Evolutionary conservation across 1,140 invertebrate genomes (phyloP), one percentile per base, ranked within the genome.

Genomic region (Bacillus rossius): DNA sequence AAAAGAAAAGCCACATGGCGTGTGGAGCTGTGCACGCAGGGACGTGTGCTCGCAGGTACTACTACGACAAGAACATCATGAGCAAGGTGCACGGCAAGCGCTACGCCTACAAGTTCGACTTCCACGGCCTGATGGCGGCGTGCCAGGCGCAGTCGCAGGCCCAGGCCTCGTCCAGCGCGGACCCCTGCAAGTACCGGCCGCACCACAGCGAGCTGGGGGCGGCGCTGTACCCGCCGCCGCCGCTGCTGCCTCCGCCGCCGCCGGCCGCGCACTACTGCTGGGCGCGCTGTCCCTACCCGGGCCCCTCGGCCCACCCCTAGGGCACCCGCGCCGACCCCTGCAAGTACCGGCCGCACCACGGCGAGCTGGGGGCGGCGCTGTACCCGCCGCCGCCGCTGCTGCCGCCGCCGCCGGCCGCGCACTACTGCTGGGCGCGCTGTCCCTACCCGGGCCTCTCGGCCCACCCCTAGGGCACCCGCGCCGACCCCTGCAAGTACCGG

Each of bases 31-130:
- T 34, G 29, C 10, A 34, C 16, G 34, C 1, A n/a, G n/a, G n/a
- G n/a, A n/a, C 55, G 13, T 64, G 65, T 42, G 60, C 57, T 80
- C 79, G 7, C 77, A 91, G 91, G 68, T 99, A 98, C 72, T 99
- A 99, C 72, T 99, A 99, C 76, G 96, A 99, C 78, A 98, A 98
- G 76, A 96, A 96, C 68, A 92, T 98, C 64, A 96, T 98, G 90
- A 92, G 86, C 54, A 96, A 95, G 80, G 91, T 94, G 1, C 91
- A 92, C 67, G 92, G 92, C 40, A 94, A 94, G 74, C 76, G 92
- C 1, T 94, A 94, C 77, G 92, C 92, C 45, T 95, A 96, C 79
- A 92, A 92, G 72, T 95, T 95, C 74, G 92, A 94, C 75, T 96
- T 94, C 75, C 85, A 84, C 71, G 88, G 89, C 1, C 73, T 92